A percentile compares a stretch with the other conserved stretches of the same genome.
phyloP scores from a whole-genome alignment of 2,113 vertebrate genomes.

The Sebastes schlegelii region DNA sequence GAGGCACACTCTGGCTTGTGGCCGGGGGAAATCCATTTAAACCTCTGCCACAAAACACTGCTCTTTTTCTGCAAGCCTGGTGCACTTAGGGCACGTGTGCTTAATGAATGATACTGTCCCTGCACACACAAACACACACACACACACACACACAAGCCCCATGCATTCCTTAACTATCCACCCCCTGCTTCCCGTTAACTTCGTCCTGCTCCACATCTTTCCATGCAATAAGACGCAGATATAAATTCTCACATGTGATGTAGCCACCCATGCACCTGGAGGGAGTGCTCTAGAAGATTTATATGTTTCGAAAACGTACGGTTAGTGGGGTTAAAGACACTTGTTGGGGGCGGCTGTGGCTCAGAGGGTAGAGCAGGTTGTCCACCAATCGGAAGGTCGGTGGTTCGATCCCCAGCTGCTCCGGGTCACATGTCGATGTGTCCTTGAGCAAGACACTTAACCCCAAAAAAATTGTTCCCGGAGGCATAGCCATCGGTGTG shows the following conservation, averaged over 20 bases:
- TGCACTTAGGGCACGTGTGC: constrained; percentile 49
- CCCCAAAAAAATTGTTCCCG: too few relatives aligned
- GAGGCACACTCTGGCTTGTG: constrained; percentile 57
- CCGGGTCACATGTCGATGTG: too few relatives aligned
- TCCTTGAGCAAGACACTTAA: too few relatives aligned
- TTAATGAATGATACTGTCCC: constrained; percentile 59
- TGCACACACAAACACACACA: constrained; percentile 17
- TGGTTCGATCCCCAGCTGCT: too few relatives aligned
- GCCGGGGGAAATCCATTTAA: constrained; percentile 73
- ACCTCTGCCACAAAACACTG: constrained; percentile 62
- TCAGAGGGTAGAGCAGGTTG: too few relatives aligned
- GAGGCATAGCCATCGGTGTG: too few relatives aligned
- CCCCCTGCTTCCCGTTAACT: neutral
- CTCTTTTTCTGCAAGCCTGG: constrained; percentile 42
- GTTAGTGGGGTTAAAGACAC: constrained; percentile 13
- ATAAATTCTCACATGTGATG: constrained; percentile 33
- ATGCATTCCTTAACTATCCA: neutral
- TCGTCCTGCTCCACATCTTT: neutral
- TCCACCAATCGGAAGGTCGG: too few relatives aligned
- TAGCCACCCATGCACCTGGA: neutral
- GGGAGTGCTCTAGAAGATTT: constrained; percentile 26
- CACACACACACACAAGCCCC: neutral
- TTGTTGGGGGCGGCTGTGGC: too few relatives aligned
- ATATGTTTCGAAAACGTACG: constrained; percentile 18
- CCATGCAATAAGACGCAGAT: constrained; percentile 30